phyloP scores from a whole-genome alignment of 2,797 vertebrate species.

The Myoxocephalus aenaeus region DNA sequence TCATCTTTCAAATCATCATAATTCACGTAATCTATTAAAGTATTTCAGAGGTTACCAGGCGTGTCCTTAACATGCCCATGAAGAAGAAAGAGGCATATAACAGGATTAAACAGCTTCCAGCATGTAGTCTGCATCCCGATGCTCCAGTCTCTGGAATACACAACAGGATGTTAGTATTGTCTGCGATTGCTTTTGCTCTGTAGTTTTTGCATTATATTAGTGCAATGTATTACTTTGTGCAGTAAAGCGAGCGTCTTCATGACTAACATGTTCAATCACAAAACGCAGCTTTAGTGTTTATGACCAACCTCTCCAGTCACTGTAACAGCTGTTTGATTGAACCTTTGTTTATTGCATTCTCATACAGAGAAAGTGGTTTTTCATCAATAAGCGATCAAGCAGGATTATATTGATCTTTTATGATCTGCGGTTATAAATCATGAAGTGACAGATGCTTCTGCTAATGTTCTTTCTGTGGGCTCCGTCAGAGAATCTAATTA shows the following conservation, averaged over 20 bases:
- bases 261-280: slow-evolving; percentile 30
- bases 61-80: too few relatives aligned
- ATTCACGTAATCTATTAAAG: not conserved
- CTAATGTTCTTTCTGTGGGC: slow-evolving; percentile 8
- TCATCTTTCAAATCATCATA: too few relatives aligned
- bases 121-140: not conserved
- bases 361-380: slow-evolving; percentile 17
- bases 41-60: not conserved
- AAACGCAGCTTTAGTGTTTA: not conserved
- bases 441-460: slow-evolving; percentile 18
- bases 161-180: not conserved
- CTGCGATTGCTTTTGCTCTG: not conserved
- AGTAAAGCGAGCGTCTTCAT: slow-evolving; percentile 20
- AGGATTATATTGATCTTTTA: slow-evolving; percentile 29
- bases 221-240: slow-evolving; percentile 3
- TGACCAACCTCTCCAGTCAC: slow-evolving; percentile 20
- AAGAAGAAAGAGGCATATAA: slow-evolving; percentile 15
- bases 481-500: slow-evolving; percentile 34
- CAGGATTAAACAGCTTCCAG: slow-evolving; percentile 21
- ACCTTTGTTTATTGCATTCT: slow-evolving; percentile 17
- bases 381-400: slow-evolving; percentile 6
- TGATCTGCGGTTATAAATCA: slow-evolving; percentile 7
- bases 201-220: not conserved
- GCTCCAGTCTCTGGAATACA: not conserved
- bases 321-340: slow-evolving; percentile 5